A percentile compares a stretch with the other conserved stretches of the same genome.
Evolutionary conservation across 2,113 vertebrate species (phyloP).

Genomic region (Atractosteus spatula): DNA sequence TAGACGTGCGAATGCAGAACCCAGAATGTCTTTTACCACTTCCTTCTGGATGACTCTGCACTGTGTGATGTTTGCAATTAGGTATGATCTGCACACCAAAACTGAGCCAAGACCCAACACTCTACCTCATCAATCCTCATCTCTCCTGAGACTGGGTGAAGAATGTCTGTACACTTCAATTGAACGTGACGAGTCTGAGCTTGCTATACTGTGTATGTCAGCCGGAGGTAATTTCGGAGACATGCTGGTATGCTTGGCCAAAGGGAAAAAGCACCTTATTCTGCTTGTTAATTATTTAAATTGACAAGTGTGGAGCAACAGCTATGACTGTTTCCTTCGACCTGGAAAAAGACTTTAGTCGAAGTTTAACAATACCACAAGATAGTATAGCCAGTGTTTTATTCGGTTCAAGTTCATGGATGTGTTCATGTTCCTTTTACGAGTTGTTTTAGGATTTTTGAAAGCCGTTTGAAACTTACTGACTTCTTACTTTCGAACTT

Average conservation of each 20-base stretch:
- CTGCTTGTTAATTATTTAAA: background rate
- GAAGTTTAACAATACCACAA: too few species aligned
- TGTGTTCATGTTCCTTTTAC: too few species aligned
- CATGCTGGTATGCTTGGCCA: background rate
- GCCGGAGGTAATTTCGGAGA: background rate
- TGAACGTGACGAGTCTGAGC: conserved; percentile 17
- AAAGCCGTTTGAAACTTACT: too few species aligned
- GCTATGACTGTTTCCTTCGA: too few species aligned
- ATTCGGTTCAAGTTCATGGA: too few species aligned
- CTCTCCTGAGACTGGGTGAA: background rate
- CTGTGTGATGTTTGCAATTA: background rate
- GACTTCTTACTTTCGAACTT: too few species aligned
- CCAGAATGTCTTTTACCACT: too few species aligned
- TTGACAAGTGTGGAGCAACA: too few species aligned
- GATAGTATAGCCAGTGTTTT: too few species aligned
- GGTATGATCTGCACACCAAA: background rate
- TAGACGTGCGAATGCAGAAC: too few species aligned
- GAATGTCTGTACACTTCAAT: background rate
- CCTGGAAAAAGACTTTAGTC: too few species aligned
- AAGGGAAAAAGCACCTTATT: background rate
- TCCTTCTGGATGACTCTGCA: background rate
- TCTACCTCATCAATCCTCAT: background rate
- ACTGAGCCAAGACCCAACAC: conserved; percentile 26
- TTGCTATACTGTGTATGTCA: conserved; percentile 14
- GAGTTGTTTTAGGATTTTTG: too few species aligned